These are phyloP conservation scores for Saturnia pavonia DNA, from an alignment of 2,888 invertebrate genomes.

Conservation along the genomic window DNA sequence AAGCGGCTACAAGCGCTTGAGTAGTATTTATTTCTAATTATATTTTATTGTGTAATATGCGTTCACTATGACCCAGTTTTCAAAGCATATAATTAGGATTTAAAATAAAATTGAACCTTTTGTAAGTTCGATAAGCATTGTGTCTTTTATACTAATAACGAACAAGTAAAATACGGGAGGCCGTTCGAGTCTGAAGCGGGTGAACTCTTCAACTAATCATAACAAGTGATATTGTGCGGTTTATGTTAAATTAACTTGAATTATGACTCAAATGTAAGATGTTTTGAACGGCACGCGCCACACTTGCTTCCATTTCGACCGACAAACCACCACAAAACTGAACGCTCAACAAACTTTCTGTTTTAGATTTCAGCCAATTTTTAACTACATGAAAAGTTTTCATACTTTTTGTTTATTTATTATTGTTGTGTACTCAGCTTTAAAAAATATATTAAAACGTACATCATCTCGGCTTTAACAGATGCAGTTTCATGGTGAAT, in stretches of 20 bases:
- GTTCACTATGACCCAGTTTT: no score
- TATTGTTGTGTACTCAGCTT: background rate
- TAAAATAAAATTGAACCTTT: background rate
- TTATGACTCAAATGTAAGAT: slow-evolving; percentile 13
- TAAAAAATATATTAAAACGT: background rate
- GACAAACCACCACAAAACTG: background rate
- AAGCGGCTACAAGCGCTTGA: no score
- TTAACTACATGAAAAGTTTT: background rate
- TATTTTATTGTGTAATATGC: background rate
- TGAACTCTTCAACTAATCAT: slow-evolving; percentile 19
- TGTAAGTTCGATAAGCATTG: background rate
- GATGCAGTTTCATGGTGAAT: background rate
- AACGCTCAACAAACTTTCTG: background rate
- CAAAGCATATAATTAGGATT: background rate
- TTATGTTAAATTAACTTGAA: slow-evolving; percentile 19
- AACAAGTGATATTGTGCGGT: slow-evolving; percentile 22
- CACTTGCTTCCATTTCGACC: background rate
- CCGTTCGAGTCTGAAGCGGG: slow-evolving; percentile 8
- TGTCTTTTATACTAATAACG: slow-evolving; percentile 12
- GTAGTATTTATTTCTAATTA: no score
- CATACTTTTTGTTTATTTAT: background rate
- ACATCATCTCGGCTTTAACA: no score
- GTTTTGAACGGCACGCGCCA: background rate
- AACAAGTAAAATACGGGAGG: slow-evolving; percentile 12
- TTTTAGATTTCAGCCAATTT: background rate